Evolutionary conservation across 2,113 vertebrate species (phyloP), one percentile per base, ranked within the genome.

Genomic region (Delphinapterus leucas): DNA sequence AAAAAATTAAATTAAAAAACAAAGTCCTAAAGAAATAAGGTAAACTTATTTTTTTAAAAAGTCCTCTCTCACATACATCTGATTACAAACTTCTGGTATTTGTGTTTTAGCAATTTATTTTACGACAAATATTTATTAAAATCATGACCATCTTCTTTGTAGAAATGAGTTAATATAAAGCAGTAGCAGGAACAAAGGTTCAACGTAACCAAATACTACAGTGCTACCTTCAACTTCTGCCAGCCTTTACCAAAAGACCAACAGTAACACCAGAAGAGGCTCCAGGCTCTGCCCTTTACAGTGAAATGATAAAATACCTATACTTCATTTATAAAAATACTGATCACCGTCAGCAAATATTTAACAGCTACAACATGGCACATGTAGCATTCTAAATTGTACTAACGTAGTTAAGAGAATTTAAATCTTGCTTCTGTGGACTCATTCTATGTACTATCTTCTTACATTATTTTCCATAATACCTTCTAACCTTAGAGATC

Each of bases 341-440:
- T 0, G 0, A 38, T 55, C 36, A n/a, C 93, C 95, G 63, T 93
- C 88, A 92, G 85, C 93, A 98, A 97, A 58, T 83, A 97, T 49
- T 97, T 96, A 97, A 92, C 49, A 96, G 13, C 8, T 73, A 96
- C 74, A 97, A 96, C 3, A 12, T 97, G 47, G 88, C 93, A 96
- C 2, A 41, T 13, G 60, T 0, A 68, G 33, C 85, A 67, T 60
- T 93, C 74, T 88, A 97, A 97, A 96, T 10, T 23, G 0, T 81
- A 49, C 23, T 84, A 63, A 79, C 85, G 6, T 41, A 97, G 96
- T 79, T 93, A 86, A 91, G 63, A 47, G 71, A 61, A 82, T 47
- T 96, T 96, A 97, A 92, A 2, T 3, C 3, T 28, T 63, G 60
- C 3, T 84, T 97, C 47, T 81, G n/a, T 77, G 17, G 88, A 96